Conservation (phyloP, 64 coral and sea anemone genomes). For the Astreopora myriophthalma region DNA sequence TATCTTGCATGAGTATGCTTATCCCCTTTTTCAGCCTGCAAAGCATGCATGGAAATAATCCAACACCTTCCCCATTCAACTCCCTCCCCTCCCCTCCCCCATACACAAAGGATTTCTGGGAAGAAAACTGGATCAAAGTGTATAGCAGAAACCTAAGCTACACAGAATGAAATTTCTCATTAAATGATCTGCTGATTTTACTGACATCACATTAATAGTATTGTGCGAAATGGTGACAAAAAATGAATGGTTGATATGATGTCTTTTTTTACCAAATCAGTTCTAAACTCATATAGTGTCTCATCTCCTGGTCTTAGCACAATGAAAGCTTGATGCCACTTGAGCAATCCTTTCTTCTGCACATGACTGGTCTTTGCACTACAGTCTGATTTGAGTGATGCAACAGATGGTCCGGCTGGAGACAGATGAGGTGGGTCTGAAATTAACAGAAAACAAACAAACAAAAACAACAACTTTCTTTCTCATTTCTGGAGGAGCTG, state of each 20-base stretch:
- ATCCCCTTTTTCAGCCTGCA: not conserved
- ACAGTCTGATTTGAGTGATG: slow-evolving; percentile 79
- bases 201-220: too few species aligned
- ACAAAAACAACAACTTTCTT: not conserved
- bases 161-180: too few species aligned
- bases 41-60: not conserved
- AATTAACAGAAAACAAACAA: not conserved
- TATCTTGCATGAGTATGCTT: not conserved
- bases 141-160: too few species aligned
- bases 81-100: too few species aligned
- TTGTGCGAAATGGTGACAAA: too few species aligned
- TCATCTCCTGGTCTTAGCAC: slow-evolving; percentile 77
- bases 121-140: too few species aligned
- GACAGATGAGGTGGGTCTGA: slow-evolving; percentile 73
- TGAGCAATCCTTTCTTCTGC: slow-evolving; percentile 58
- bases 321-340: slow-evolving; percentile 39
- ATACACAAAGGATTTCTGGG: too few species aligned
- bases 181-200: not conserved
- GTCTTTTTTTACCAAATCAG: slow-evolving; percentile 78
- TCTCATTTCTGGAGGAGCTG: not conserved
- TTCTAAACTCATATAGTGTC: slow-evolving; percentile 88
- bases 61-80: too few species aligned
- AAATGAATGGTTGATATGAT: not conserved
- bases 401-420: slow-evolving; percentile 77
- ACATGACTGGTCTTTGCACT: slow-evolving; percentile 70